Evolutionary conservation across 2,113 vertebrate genomes (phyloP).

Genomic region (Trinectes maculatus): DNA sequence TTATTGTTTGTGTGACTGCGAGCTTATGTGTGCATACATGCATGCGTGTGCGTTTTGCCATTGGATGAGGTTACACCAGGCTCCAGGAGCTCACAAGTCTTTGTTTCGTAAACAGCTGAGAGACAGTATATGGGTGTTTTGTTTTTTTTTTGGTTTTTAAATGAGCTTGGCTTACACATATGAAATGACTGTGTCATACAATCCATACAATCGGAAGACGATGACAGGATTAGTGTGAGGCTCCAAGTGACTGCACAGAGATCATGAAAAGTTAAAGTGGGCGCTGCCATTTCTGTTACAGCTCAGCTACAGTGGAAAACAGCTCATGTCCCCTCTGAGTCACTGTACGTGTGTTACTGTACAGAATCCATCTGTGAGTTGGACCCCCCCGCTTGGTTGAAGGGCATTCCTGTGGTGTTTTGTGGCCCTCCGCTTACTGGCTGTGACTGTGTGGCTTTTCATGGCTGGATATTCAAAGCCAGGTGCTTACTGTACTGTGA

Average conservation of each 20-base stretch:
- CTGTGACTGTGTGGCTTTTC: constrained; percentile 45
- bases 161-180: too few species aligned
- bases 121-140: constrained; percentile 13
- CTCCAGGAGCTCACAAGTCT: constrained; percentile 24
- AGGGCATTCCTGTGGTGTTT: constrained; percentile 72
- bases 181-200: too few species aligned
- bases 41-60: constrained; percentile 23
- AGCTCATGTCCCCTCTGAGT: constrained; percentile 38
- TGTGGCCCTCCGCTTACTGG: constrained; percentile 41
- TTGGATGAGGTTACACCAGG: constrained; percentile 39
- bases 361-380: constrained; percentile 60
- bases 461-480: constrained; percentile 56
- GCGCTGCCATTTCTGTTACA: constrained; percentile 23
- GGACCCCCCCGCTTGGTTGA: constrained; percentile 23
- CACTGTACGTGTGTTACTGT: constrained; percentile 47
- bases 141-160: neutral
- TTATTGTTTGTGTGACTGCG: constrained; percentile 14
- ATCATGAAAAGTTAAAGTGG: constrained; percentile 19
- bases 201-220: neutral
- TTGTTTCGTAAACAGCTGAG: constrained; percentile 48
- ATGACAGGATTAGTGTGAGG: constrained; percentile 6
- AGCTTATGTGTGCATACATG: neutral
- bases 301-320: constrained; percentile 51
- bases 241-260: neutral
- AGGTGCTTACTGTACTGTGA: constrained; percentile 51